Base-by-base conservation (phyloP, 2,797 vertebrate species). In the Dendrocincla fuliginosa region DNA sequence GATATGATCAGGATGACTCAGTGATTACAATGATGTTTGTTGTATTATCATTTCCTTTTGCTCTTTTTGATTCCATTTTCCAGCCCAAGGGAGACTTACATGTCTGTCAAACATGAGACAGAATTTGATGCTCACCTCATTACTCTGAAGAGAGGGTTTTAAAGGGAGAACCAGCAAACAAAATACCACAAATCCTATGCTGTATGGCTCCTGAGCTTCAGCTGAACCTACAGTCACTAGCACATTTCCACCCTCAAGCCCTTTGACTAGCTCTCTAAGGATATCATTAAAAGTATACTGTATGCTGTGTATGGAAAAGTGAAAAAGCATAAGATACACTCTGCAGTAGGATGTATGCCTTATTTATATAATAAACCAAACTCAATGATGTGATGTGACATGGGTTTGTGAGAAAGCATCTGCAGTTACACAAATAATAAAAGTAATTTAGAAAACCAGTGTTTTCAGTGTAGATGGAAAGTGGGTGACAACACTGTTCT, bases 231-330 rank as follows among this genome's bases (percentile, higher is more conserved):
- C 41, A 94, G 79, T 33, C 77, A 52, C 82, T 70, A 65, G 24
- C 32, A 75, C 25, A 89, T 63, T 87, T 87, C 65, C 80, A 89
- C 47, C 60, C 61, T 19, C 61, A 78, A 83, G 60, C 44, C 84
- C 76, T 96, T 93, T 96, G 86, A 73, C 88, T 53, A 87, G 55
- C 61, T 97, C 96, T 96, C 95, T 87, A 87, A 96, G 96, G 95
- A 95, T 95, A 95, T 97, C 80, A 96, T 97, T 97, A 97, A 89
- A 90, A 94, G 69, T 93, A 9, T 64, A 87, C 79, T 78, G 78
- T 87, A 61, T 75, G 30, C 42, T 60, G 16, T 61, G 57, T 64
- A 33, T 39, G 64, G 74, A 87, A 93, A 95, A 91, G 47, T 42
- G 60, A 65, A 93, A 71, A 77, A 77, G 39, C 19, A 13, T 30